These are phyloP conservation scores for Dendropsophus ebraccatus DNA, from an alignment of 2,113 vertebrate species.

Conservation along the genomic window DNA sequence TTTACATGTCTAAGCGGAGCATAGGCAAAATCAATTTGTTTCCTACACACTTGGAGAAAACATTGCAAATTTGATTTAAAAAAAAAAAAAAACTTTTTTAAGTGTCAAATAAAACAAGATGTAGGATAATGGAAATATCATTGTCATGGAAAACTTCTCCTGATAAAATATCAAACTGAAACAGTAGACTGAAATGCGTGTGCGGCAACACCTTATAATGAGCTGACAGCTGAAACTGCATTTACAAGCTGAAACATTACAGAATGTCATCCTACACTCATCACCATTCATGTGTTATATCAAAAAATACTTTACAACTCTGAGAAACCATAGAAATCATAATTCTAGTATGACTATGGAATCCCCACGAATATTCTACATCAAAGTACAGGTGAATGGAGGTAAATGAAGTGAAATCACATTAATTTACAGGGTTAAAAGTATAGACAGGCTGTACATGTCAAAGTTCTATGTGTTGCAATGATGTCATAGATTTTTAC, in stretches of 20 bases:
- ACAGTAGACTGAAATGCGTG: neutral
- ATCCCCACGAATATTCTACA: too few relatives aligned
- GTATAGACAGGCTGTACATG: too few relatives aligned
- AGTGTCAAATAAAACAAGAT: neutral
- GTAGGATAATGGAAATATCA: neutral
- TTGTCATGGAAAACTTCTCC: neutral
- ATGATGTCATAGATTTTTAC: too few relatives aligned
- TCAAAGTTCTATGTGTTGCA: too few relatives aligned
- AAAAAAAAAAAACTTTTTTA: neutral
- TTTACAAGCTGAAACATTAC: constrained; percentile 7
- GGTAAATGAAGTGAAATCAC: too few relatives aligned
- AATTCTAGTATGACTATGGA: too few relatives aligned
- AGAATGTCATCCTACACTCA: neutral
- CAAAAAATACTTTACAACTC: neutral
- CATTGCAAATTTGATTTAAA: neutral
- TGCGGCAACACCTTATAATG: neutral
- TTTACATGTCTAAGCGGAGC: constrained; percentile 34
- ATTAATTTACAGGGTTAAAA: too few relatives aligned
- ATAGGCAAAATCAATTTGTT: neutral
- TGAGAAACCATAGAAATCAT: neutral
- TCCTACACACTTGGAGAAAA: neutral
- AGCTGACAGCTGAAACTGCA: constrained; percentile 9
- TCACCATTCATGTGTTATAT: neutral
- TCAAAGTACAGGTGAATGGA: too few relatives aligned
- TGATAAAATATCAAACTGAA: neutral